A percentile compares a stretch with the other conserved stretches of the same genome.
These are phyloP conservation scores for Rhineura floridana DNA, from an alignment of 2,113 vertebrate species.

Conservation along the genomic window DNA sequence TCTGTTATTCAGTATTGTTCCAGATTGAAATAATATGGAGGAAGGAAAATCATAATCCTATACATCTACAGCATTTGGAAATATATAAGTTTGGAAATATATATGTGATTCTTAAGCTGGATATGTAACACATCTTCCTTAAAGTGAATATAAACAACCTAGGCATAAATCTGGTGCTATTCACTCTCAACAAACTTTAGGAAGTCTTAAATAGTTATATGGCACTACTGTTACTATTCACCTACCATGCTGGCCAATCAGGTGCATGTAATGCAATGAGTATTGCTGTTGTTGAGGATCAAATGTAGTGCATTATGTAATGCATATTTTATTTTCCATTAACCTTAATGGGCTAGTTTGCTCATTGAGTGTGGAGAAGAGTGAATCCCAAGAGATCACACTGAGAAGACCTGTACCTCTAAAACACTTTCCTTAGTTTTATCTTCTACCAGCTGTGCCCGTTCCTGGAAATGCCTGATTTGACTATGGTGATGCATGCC, in stretches of 20 bases:
- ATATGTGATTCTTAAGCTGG: neutral
- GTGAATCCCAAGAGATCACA: neutral
- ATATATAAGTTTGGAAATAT: neutral
- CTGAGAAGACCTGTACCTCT: slow-evolving; percentile 39
- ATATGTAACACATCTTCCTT: neutral
- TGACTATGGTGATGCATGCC: too few relatives aligned
- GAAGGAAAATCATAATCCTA: neutral
- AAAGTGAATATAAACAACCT: neutral
- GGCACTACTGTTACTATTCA: neutral
- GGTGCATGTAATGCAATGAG: neutral
- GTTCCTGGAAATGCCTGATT: too few relatives aligned
- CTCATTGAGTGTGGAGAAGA: neutral
- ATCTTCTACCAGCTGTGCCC: too few relatives aligned
- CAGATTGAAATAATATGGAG: too few relatives aligned
- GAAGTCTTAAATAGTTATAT: neutral
- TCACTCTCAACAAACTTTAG: neutral
- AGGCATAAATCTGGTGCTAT: neutral
- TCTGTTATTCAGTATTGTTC: too few relatives aligned
- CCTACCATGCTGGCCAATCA: neutral
- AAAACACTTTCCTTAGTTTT: slow-evolving; percentile 1
- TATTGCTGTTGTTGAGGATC: neutral
- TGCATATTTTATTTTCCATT: neutral
- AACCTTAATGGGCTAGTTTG: neutral
- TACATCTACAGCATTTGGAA: neutral
- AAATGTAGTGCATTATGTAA: neutral